Evolutionary conservation across 2,113 vertebrate genomes (phyloP).

Genomic region (Ctenomys sociabilis): DNA sequence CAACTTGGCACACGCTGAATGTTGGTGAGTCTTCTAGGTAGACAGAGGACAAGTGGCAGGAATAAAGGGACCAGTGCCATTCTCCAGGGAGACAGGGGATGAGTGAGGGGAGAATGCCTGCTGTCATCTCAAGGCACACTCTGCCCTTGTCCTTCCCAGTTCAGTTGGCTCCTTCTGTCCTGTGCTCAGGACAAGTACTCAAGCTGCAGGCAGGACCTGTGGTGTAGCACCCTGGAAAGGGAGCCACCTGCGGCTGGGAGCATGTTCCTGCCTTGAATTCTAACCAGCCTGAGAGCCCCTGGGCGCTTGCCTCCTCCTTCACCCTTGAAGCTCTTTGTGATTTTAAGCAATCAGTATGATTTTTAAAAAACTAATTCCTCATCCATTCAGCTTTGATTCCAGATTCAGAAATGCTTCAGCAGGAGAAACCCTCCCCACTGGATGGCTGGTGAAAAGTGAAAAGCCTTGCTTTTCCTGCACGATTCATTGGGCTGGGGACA

Average conservation of each 20-base stretch:
- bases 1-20: accelerated
- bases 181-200: background rate
- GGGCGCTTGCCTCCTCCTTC: background rate
- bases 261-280: accelerated
- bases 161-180: background rate
- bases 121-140: background rate
- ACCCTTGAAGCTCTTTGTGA: background rate
- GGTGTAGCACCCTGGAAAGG: accelerated
- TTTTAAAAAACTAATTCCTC: background rate
- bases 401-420: background rate
- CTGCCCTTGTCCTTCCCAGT: background rate
- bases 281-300: background rate
- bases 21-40: background rate
- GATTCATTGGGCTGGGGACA: background rate
- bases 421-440: background rate
- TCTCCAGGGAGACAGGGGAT: background rate
- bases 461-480: background rate
- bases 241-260: accelerated
- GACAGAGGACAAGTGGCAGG: too few species aligned
- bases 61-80: too few species aligned
- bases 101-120: accelerated
- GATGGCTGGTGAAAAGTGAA: background rate
- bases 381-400: background rate
- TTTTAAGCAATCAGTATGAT: background rate
- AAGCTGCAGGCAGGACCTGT: background rate